These are phyloP conservation scores for Tragelaphus oryx DNA, from an alignment of 2,797 vertebrate genomes.

Conservation along the genomic window DNA sequence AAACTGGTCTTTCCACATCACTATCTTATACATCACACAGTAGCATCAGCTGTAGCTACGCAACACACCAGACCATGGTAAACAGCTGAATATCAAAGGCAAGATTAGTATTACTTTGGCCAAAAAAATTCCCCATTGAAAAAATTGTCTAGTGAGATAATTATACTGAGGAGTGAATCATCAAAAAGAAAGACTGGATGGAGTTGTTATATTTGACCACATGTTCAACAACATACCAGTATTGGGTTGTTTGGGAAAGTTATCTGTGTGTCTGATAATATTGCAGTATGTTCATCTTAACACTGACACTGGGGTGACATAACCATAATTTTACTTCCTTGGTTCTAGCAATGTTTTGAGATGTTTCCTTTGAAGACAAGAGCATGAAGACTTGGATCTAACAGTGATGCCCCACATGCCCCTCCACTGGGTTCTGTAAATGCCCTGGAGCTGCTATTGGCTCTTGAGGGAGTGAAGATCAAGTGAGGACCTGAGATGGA, in stretches of 20 bases:
- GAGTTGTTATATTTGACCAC: neutral
- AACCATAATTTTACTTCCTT: neutral
- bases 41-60: neutral
- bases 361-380: neutral
- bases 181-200: neutral
- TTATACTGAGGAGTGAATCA: neutral
- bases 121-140: neutral
- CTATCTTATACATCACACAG: neutral
- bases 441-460: neutral
- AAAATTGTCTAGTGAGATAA: neutral
- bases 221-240: neutral
- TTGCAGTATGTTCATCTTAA: neutral
- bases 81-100: neutral
- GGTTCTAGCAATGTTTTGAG: neutral
- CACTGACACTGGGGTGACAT: neutral
- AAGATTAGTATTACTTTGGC: neutral
- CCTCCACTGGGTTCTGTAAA: neutral
- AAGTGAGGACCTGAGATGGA: neutral
- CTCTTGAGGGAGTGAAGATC: neutral
- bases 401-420: accelerated
- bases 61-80: neutral
- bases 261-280: neutral
- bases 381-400: neutral
- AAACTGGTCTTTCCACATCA: neutral
- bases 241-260: neutral